Percentiles rank a stretch among this genome's conserved stretches.
These are phyloP conservation scores for Platyscapa corneri DNA, from an alignment of 1,140 invertebrate genomes.

Conservation along the genomic window DNA sequence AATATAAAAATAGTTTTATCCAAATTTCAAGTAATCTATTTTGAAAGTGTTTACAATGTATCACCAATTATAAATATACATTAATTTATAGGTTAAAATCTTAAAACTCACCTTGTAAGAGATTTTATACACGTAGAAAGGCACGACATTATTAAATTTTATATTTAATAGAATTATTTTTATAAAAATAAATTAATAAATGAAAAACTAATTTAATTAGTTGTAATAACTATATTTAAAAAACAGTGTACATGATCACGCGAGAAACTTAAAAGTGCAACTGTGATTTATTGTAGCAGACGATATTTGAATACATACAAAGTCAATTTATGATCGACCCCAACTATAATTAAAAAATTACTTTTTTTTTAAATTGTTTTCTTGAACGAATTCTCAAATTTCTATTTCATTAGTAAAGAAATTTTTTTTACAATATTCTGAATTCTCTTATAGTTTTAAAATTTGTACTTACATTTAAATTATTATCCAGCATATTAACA, in stretches of 20 bases:
- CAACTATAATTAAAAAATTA: background rate
- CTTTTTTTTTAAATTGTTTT: background rate
- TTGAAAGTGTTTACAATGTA: no score
- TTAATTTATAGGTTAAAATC: slow-evolving; percentile 22
- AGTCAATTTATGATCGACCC: background rate
- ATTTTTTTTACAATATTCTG: no score
- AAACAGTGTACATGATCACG: background rate
- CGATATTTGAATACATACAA: background rate
- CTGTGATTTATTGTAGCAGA: background rate
- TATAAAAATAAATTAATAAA: background rate
- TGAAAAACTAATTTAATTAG: background rate
- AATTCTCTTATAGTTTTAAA: no score
- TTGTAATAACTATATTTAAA: no score
- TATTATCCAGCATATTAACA: no score
- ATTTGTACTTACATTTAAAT: no score
- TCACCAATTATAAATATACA: background rate
- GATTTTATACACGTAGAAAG: slow-evolving; percentile 18
- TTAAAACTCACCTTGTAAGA: slow-evolving; percentile 34
- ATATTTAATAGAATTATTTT: background rate
- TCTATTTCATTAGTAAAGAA: no score
- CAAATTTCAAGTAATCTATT: no score
- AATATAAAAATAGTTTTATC: no score
- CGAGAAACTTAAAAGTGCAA: background rate
- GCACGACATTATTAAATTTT: slow-evolving; percentile 10
- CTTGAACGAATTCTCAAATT: background rate